phyloP scores from a whole-genome alignment of 2,888 invertebrate species.

The Thyatira batis region DNA sequence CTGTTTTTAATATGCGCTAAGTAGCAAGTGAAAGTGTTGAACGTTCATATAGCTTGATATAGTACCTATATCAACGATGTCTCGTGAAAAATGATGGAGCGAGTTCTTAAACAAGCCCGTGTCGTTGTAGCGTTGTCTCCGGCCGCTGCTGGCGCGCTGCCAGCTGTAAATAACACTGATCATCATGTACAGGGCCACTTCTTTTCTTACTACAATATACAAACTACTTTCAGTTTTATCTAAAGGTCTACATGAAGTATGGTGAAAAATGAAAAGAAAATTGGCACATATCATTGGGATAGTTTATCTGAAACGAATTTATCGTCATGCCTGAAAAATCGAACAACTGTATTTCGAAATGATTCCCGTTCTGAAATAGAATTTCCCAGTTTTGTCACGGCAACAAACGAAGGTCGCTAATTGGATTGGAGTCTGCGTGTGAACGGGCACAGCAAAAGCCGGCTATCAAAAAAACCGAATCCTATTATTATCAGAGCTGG shows the following conservation, averaged over 20 bases:
- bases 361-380: background rate
- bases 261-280: background rate
- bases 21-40: background rate
- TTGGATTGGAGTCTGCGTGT: background rate
- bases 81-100: constrained; percentile 49
- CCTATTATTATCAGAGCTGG: background rate
- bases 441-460: background rate
- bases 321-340: background rate
- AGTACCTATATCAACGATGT: constrained; percentile 38
- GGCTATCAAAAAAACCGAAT: background rate
- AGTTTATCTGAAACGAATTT: background rate
- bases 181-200: constrained; percentile 25
- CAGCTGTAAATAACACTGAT: constrained; percentile 49
- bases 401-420: background rate
- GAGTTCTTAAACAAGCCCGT: constrained; percentile 44
- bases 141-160: constrained; percentile 46
- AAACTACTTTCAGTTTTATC: background rate
- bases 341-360: background rate
- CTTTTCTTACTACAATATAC: background rate
- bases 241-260: background rate
- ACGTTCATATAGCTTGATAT: constrained; percentile 25
- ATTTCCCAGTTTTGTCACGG: background rate
- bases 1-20: background rate
- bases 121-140: constrained; percentile 25
- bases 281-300: background rate